These are phyloP conservation scores for Festucalex cinctus DNA, from an alignment of 2,113 vertebrate species.

Conservation along the genomic window DNA sequence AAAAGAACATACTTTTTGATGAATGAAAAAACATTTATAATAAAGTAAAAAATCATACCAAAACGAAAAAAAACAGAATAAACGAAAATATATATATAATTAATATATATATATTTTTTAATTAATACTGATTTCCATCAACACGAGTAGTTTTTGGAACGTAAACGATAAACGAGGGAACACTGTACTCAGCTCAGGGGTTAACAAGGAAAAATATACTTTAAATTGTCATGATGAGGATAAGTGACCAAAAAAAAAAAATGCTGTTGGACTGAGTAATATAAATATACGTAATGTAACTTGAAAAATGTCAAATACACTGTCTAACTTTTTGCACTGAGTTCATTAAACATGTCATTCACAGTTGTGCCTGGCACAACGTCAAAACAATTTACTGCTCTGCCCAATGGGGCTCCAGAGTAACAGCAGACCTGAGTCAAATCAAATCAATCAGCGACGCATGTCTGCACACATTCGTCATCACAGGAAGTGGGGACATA, in stretches of 20 bases:
- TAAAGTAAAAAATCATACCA: too few species aligned
- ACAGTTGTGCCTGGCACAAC: not conserved
- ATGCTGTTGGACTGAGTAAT: not conserved
- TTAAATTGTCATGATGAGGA: not conserved
- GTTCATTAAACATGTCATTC: not conserved
- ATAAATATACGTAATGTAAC: not conserved
- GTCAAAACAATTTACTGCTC: not conserved
- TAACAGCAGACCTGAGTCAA: constrained; percentile 4
- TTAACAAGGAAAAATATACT: constrained; percentile 21
- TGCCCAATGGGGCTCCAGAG: constrained; percentile 6
- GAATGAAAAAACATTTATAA: too few species aligned
- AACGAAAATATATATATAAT: too few species aligned
- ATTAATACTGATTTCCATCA: too few species aligned
- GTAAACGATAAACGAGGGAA: too few species aligned
- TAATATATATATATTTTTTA: too few species aligned
- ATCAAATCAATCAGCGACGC: not conserved
- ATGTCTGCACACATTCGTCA: not conserved
- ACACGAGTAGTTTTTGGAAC: too few species aligned
- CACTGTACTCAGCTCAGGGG: constrained; percentile 18
- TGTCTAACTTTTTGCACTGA: not conserved
- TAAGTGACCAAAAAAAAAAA: not conserved
- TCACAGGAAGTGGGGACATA: constrained; percentile 8
- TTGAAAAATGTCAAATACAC: constrained; percentile 23
- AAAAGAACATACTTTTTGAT: too few species aligned
- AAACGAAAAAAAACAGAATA: too few species aligned